Evolutionary conservation across 2,113 vertebrate species (phyloP).

Genomic region (Xenopus borealis): DNA sequence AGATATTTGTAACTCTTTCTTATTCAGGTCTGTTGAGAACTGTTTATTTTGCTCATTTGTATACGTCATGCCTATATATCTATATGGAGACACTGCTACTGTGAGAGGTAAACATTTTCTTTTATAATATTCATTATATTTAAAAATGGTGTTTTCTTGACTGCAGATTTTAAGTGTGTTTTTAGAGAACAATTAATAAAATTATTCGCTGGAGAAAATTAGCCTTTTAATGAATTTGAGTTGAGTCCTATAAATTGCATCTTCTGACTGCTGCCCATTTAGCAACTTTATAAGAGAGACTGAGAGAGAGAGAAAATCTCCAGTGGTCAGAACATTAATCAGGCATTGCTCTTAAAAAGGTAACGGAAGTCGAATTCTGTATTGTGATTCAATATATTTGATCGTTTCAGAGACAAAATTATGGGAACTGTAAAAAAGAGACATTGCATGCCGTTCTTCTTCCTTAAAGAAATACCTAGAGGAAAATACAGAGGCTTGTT

Average conservation of each 20-base stretch:
- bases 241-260: slow-evolving; percentile 18
- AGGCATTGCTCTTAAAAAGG: slow-evolving; percentile 5
- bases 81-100: too few relatives aligned
- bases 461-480: too few relatives aligned
- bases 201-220: too few relatives aligned
- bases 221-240: too few relatives aligned
- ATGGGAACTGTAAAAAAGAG: not conserved
- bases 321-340: slow-evolving; percentile 32
- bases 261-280: slow-evolving; percentile 25
- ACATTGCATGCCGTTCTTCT: not conserved
- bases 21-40: too few relatives aligned
- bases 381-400: not conserved
- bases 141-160: too few relatives aligned
- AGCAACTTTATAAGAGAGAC: slow-evolving; percentile 26
- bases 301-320: slow-evolving; percentile 8
- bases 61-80: too few relatives aligned
- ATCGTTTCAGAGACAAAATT: not conserved
- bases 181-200: not conserved
- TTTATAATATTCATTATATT: too few relatives aligned
- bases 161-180: not conserved
- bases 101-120: too few relatives aligned
- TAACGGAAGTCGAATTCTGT: not conserved
- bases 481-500: too few relatives aligned
- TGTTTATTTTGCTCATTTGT: too few relatives aligned
- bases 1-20: too few relatives aligned